Base-by-base conservation (phyloP, 2,888 invertebrate species). In the Tholera decimalis region DNA sequence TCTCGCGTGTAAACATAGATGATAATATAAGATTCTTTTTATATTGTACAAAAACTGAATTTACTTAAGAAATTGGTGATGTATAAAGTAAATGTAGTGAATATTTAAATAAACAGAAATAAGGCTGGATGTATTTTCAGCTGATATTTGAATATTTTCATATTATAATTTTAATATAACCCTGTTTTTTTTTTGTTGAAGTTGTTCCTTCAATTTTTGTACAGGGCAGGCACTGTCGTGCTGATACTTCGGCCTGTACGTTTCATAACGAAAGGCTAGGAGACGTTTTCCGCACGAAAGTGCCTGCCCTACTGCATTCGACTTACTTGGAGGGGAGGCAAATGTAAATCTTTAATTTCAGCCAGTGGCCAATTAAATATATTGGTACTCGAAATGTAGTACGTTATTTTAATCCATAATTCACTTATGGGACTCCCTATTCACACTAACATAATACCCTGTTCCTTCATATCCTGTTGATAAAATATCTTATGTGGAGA, bases 41-140 rank as follows among this genome's bases (percentile, higher is more conserved):
- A 95, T 95, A 95, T 95, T 95, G 95, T 95, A 95, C 95, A 95
- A 95, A 94, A 94, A 95, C 94, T 95, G 94, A 94, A 94, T 94
- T 94, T 94, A 95, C 94, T 95, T 95, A 95, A 95, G 95, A 93
- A 92, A 95, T 95, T 94, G 95, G 95, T 95, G 95, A 95, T 95
- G 95, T 95, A 95, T 93, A 95, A 95, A 95, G 93, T 91, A 94
- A 82, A 94, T 93, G 93, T 95, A 95, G 94, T 92, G 89, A 93
- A 92, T 95, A 95, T 95, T 95, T 95, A 95, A 93, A 94, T 95
- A 92, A 94, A 94, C 92, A 94, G 93, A 94, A 93, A 93, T 88
- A 93, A 90, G 91, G 94, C 93, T 93, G 95, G 89, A 93, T 91
- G 88, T 91, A 90, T 84, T 88, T 94, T 93, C 94, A 88, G 95